Base-by-base conservation (phyloP, 1,140 invertebrate genomes). In the Drosophila murphyi region DNA sequence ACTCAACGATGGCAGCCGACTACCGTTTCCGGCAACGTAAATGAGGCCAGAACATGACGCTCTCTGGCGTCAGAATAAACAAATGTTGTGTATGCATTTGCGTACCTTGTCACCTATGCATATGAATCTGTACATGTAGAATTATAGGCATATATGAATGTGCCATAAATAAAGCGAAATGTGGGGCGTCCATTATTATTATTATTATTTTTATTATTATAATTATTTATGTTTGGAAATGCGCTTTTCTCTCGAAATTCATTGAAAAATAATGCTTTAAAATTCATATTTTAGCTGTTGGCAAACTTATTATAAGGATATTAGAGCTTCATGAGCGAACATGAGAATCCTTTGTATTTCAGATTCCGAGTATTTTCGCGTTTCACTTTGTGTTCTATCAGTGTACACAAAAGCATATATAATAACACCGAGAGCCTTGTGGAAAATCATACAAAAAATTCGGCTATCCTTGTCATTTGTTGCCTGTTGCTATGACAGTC, bases 161-260 rank as follows among this genome's bases (percentile, higher is more conserved):
- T 43, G 54, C 73, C 69, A 88, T 89, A 83, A 89, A 89, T 88
- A 82, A 80, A 88, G 61, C 61, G 68, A 80, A 88, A 71, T 43
- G 57, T 32, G 56, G 69, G 57, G 45, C 34, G 56, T 6, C 39
- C 64, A 29, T 50, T 20, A 20, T 20, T 20, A 20, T 20, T 20
- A 20, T 20, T 20, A 20, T 20, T 20, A 20, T 20, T 20, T 20
- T 20, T 0, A 20, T 20, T 20, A 20, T 20, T 20, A 20, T 20
- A 20, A 20, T 20, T 20, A 20, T 20, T 20, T 20, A 20, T 20
- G 20, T 20, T 20, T 20, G 20, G 20, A 20, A 20, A 20, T 20
- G 20, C 20, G 20, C 20, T 20, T 20, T 20, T 20, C 20, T 1
- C 20, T 20, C 20, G 20, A 20, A 20, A 20, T 20, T 20, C 20